Evolutionary conservation across 2,888 invertebrate species (phyloP), one percentile per base, ranked within the genome.

Genomic region (Lochmaea capreae): DNA sequence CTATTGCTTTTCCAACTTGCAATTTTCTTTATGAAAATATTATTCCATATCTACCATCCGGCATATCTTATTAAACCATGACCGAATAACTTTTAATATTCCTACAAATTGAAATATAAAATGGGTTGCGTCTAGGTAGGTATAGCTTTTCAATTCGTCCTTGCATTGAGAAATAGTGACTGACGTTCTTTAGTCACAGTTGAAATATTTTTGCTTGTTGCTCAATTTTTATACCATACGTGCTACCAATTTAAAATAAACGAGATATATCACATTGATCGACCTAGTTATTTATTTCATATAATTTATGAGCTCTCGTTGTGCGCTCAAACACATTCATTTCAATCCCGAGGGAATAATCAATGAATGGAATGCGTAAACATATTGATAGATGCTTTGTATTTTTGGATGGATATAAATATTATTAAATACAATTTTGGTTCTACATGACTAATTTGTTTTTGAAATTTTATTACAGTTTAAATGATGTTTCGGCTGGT

Each of bases 311-410:
- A 39, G 33, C 39, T 9, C n/a, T 11, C 39, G 39, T 33, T 61
- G 33, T 61, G 39, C 14, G 16, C 18, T 63, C 42, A 62, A 62
- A 42, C 62, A 43, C 16, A 63, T 63, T 43, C 43, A 43, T 63
- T 63, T 43, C 33, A 63, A 4, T 39, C 62, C 16, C 18, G 18
- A 43, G 33, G 33, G 61, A 61, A 14, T 61, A 61, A 61, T 63
- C 33, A 63, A 63, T 63, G 62, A 43, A 16, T 39, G 43, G 12
- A 61, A 16, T 61, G 10, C 39, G 16, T 39, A 63, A 43, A 63
- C 43, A 63, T 63, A 18, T 43, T 12, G 59, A 12, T 33, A 59
- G 14, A 59, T 10, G 39, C 33, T 18, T 16, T 54, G 18, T 54
- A 16, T 54, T 54, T n/a, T 52, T 16, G 12, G n/a, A 9, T 9